Percentiles rank a stretch among this genome's conserved stretches.
These are phyloP conservation scores for Drosophila orena DNA, from an alignment of 1,140 invertebrate genomes.

Conservation along the genomic window DNA sequence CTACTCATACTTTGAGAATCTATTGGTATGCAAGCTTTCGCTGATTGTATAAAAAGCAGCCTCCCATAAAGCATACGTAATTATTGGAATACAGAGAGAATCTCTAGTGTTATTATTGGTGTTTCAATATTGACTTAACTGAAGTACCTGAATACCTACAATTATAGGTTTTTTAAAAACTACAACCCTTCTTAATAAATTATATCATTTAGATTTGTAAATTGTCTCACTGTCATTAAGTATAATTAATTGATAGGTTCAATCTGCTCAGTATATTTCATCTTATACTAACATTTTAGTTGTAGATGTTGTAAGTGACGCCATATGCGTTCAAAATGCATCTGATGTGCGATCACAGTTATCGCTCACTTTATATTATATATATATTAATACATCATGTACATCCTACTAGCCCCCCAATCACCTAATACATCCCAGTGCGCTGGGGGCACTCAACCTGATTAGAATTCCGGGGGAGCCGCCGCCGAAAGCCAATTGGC, in stretches of 20 bases:
- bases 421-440: background rate
- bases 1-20: constrained; percentile 8
- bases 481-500: constrained; percentile 31
- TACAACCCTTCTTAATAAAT: no score
- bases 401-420: background rate
- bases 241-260: no score
- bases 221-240: no score
- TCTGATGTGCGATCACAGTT: constrained; percentile 21
- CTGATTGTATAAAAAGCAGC: constrained; percentile 22
- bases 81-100: constrained; percentile 2
- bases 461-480: constrained; percentile 37
- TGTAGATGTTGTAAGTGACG: constrained; percentile 3
- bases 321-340: constrained; percentile 3
- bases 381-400: no score
- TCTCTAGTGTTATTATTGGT: no score
- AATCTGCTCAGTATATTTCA: no score
- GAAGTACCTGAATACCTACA: no score
- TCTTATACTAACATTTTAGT: no score
- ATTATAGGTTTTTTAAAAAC: no score
- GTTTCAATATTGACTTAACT: no score
- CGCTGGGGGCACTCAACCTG: constrained; percentile 20
- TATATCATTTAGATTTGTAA: no score
- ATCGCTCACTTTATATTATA: background rate
- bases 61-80: constrained; percentile 2
- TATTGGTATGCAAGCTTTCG: constrained; percentile 23